phyloP scores from a whole-genome alignment of 2,888 invertebrate species.

The Drosophila borborema region DNA sequence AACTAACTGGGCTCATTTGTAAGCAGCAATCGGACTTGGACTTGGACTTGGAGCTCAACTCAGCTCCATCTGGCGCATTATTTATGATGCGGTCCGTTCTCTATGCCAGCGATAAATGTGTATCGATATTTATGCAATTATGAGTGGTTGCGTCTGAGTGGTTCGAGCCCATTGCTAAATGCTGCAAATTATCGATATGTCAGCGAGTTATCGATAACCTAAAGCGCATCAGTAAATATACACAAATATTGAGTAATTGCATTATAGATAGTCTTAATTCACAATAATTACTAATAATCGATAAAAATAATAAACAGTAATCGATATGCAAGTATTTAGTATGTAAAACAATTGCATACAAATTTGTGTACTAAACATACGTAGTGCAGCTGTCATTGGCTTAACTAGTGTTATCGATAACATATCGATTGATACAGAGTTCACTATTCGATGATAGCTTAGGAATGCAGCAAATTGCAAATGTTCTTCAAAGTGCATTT shows the following conservation, averaged over 20 bases:
- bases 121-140: slow-evolving; percentile 57
- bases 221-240: background rate
- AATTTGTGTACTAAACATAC: background rate
- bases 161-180: background rate
- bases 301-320: background rate
- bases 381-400: background rate
- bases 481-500: too few relatives aligned
- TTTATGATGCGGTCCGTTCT: slow-evolving; percentile 40
- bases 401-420: background rate
- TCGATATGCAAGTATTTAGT: background rate
- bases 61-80: slow-evolving; percentile 25
- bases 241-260: background rate
- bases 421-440: background rate
- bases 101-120: slow-evolving; percentile 45
- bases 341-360: too few relatives aligned
- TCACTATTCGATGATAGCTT: too few relatives aligned
- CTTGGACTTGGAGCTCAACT: too few relatives aligned
- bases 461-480: background rate
- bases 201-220: slow-evolving; percentile 1
- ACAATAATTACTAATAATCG: background rate
- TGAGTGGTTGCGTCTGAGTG: slow-evolving; percentile 14
- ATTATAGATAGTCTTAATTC: too few relatives aligned
- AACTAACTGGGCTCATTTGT: slow-evolving; percentile 72
- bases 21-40: slow-evolving; percentile 35
- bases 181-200: slow-evolving; percentile 10